Percentiles rank a stretch among this genome's conserved stretches.
Evolutionary conservation across 2,113 vertebrate species (phyloP).

Genomic region (Hystrix cristata): DNA sequence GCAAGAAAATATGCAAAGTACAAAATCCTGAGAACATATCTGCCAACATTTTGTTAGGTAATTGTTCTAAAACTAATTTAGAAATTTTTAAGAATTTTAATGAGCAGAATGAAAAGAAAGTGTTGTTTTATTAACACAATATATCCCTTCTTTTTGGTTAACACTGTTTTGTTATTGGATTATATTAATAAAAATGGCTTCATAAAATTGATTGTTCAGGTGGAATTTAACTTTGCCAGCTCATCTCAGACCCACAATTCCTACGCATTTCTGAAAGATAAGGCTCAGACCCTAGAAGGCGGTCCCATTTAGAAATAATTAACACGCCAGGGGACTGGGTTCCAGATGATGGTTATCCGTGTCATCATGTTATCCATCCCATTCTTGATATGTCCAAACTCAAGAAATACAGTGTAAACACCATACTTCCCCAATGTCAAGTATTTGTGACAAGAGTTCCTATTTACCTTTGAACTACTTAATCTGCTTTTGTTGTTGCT

Average conservation of each 20-base stretch:
- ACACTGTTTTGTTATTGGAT: neutral
- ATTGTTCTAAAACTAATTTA: slow-evolving; percentile 34
- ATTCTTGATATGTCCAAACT: neutral
- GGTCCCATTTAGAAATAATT: neutral
- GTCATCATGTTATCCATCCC: too few species aligned
- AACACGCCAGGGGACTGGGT: neutral
- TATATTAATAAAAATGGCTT: neutral
- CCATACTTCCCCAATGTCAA: neutral
- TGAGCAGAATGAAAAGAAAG: neutral
- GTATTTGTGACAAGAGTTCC: neutral
- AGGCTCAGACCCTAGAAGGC: neutral
- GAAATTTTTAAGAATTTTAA: neutral
- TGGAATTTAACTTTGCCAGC: neutral
- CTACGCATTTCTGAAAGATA: neutral
- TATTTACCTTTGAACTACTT: neutral
- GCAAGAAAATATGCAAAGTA: neutral
- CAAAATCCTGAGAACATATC: neutral
- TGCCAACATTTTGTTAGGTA: neutral
- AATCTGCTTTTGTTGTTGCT: neutral
- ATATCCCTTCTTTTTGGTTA: neutral
- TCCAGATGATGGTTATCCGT: too few species aligned
- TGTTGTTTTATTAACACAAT: neutral
- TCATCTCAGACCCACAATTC: neutral
- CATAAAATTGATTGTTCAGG: neutral
- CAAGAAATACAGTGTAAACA: neutral